Percentiles rank a stretch among this genome's conserved stretches.
These are phyloP conservation scores for Cheilosia pagana DNA, from an alignment of 2,888 invertebrate species.

Conservation along the genomic window DNA sequence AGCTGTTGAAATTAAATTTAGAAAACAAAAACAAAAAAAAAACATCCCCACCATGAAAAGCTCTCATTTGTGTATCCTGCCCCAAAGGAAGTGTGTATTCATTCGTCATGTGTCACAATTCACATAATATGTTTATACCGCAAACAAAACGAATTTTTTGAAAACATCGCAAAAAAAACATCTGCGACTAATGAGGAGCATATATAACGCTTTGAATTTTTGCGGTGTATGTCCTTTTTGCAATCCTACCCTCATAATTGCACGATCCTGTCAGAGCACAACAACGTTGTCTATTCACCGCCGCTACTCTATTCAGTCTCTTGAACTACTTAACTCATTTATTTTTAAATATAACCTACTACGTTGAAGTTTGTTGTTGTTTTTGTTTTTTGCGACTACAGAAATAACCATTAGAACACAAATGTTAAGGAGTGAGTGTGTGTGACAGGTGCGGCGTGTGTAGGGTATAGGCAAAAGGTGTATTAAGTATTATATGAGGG, in stretches of 20 bases:
- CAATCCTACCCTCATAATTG: constrained; percentile 41
- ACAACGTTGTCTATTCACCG: constrained; percentile 26
- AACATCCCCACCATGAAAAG: neutral
- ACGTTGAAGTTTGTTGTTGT: constrained; percentile 18
- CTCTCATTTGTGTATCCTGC: constrained; percentile 10
- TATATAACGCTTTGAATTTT: constrained; percentile 49
- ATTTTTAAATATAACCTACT: constrained; percentile 41
- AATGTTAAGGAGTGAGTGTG: constrained; percentile 10
- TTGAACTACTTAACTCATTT: constrained; percentile 67
- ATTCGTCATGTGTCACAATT: constrained; percentile 57
- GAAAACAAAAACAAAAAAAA: no score
- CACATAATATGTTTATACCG: constrained; percentile 32
- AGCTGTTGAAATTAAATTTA: no score
- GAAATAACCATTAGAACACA: constrained; percentile 39
- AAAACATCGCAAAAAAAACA: constrained; percentile 27
- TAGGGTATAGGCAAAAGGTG: constrained; percentile 14
- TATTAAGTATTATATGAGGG: constrained; percentile 28
- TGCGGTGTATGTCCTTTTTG: constrained; percentile 47
- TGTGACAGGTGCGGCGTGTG: neutral
- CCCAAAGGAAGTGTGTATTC: constrained; percentile 16
- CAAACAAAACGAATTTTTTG: constrained; percentile 43
- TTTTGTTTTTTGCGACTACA: constrained; percentile 12
- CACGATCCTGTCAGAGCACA: constrained; percentile 39
- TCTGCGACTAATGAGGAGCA: constrained; percentile 58
- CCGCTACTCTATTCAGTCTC: constrained; percentile 30